Evolutionary conservation across 2,797 vertebrate genomes (phyloP), one percentile per base, ranked within the genome.

Genomic region (Enoplosus armatus): DNA sequence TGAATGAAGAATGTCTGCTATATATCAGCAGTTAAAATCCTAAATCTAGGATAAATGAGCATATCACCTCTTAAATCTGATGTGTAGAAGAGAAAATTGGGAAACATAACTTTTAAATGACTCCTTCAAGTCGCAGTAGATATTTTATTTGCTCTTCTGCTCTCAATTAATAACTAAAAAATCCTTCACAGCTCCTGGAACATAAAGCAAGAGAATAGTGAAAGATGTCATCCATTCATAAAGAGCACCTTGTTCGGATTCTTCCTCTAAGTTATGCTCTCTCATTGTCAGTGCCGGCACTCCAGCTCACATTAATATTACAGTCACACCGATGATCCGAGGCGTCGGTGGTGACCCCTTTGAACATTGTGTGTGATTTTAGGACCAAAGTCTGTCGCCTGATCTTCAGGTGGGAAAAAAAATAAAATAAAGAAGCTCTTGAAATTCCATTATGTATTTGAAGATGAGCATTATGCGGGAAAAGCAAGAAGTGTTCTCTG

Each of bases 391-490:
- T 67, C 53, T 62, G 75, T 78, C 75, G 29, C 53, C 70, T 72
- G 77, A 75, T 39, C 77, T 82, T 78, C 60, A 90, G 80, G 83
- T 82, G 66, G 82, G 79, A 80, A 31, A 70, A 31, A 12, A 50
- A 50, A 20, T 1, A 9, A 0, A 35, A 9, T 37, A 54, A 54
- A 75, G 82, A 70, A 51, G 50, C 72, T 79, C 73, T 76, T 90
- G 85, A 90, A 89, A 91, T 79, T 86, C 86, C 85, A 79, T 88
- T 86, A 86, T 87, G 82, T 60, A 55, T n/a, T n/a, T 90, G 88
- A 90, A 86, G 86, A 89, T 83, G 89, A 79, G 85, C 68, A 48
- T 85, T 87, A 77, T 73, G 91, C 91, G 92, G 85, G 88, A 82
- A 91, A 92, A 80, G 64, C 82, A 83, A 84, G 75, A 82, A 82